Base-by-base conservation (phyloP, 2,888 invertebrate genomes). In the Cheiracanthium punctorium region DNA sequence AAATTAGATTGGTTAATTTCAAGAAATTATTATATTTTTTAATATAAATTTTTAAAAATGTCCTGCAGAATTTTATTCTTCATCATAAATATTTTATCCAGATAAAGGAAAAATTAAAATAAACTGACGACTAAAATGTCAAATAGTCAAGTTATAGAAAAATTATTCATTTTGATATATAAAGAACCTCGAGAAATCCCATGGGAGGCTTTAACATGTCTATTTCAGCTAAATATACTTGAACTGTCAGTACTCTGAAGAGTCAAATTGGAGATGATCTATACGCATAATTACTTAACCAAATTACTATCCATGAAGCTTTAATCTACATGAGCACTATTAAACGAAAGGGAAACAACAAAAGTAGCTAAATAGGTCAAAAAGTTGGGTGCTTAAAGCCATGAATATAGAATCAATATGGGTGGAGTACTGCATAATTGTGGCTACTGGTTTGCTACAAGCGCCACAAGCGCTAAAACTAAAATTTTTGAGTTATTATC, bases 321-420 rank as follows among this genome's bases (percentile, higher is more conserved):
- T 82, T 77, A 82, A 82, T 82, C 71, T 72, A 17, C 48, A 67
- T 65, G 48, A 77, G 77, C 72, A 82, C 77, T 81, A 67, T 28
- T n/a, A 7, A 37, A 20, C 33, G 64, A 43, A 14, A 20, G 30
- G 29, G n/a, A 67, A 14, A 30, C 20, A 43, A 41, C 24, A 70
- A 75, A 64, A 73, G 20, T 41, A 76, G 58, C 28, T 70, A 82
- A 82, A 75, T 82, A 29, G 64, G 64, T 71, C 41, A 24, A 24
- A 72, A 70, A 80, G 72, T 70, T 72, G 64, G 64, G 17, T 80
- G 72, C 52, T 52, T 52, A 48, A 75, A 48, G 41, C 75, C 28
- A 41, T 58, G 70, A 37, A 58, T 24, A 17, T 28, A 64, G 67
- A 75, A 82, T 82, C 82, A 82, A 82, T 82, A 82, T 71, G 82